Conservation (phyloP, 2,113 vertebrate species). For the Copsychus sechellarum region DNA sequence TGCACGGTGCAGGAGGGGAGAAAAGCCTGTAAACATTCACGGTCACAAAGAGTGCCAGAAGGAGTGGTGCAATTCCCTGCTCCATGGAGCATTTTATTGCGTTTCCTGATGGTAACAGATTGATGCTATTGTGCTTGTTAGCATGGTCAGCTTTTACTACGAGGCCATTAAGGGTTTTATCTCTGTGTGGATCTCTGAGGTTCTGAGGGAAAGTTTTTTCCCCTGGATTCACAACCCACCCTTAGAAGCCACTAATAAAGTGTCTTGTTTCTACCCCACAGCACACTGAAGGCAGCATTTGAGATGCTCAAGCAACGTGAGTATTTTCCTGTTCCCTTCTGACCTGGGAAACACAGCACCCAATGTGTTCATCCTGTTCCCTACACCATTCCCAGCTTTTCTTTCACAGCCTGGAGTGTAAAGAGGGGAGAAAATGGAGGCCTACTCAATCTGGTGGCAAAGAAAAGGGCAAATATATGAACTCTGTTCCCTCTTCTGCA, state of each 20-base stretch:
- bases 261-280: conserved; percentile 58
- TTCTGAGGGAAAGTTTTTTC: not conserved
- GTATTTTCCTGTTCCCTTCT: conserved; percentile 39
- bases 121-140: conserved; percentile 19
- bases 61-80: not conserved
- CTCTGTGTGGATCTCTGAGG: not conserved
- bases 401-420: no score
- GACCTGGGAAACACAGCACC: not conserved
- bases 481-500: not conserved
- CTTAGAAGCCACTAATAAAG: not conserved
- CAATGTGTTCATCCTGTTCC: not conserved
- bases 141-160: not conserved
- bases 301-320: conserved; percentile 91
- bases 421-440: not conserved
- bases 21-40: not conserved
- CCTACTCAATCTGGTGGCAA: not conserved
- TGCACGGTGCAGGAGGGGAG: not conserved
- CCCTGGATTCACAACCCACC: not conserved
- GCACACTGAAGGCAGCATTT: conserved; percentile 87
- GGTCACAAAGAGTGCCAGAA: not conserved
- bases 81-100: conserved; percentile 15
- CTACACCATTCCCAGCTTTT: not conserved
- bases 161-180: not conserved
- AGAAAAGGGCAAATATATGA: not conserved
- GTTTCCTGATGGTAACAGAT: not conserved